Percentiles rank a stretch among this genome's conserved stretches.
Evolutionary conservation across 37 sponge, comb jelly and placozoan species (phyloP).

Genomic region (Hormiphora californensis): DNA sequence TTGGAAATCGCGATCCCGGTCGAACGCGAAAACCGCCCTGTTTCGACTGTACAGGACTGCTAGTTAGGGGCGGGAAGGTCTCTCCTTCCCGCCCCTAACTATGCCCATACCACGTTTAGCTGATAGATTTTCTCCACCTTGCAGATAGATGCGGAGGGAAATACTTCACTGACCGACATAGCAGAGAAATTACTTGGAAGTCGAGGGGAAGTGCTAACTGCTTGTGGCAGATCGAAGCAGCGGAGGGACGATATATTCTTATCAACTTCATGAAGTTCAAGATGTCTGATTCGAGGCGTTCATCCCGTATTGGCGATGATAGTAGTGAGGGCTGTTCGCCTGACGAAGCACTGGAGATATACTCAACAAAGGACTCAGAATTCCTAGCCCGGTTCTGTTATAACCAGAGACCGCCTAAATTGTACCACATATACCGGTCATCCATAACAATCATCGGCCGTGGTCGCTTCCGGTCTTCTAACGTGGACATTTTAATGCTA

Average conservation of each 20-base stretch:
- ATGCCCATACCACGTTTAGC: too few relatives aligned
- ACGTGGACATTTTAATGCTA: neutral
- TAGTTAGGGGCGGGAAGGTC: too few relatives aligned
- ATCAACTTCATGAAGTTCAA: constrained; percentile 39
- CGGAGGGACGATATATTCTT: neutral
- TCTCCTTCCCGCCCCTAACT: too few relatives aligned
- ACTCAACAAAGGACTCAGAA: neutral
- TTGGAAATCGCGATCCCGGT: too few relatives aligned
- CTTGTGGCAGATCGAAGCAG: neutral
- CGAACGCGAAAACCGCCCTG: too few relatives aligned
- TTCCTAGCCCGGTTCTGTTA: neutral
- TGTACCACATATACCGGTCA: neutral
- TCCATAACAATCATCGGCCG: neutral
- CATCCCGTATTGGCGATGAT: too few relatives aligned
- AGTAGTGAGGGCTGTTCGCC: neutral
- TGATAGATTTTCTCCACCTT: neutral
- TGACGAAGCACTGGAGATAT: constrained; percentile 12
- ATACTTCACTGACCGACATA: neutral
- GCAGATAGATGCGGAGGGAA: neutral
- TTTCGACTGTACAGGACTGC: too few relatives aligned
- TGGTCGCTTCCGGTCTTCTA: neutral
- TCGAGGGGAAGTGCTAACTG: neutral
- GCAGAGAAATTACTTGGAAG: neutral
- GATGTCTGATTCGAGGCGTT: neutral
- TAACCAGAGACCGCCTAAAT: neutral